Conservation (phyloP, 2,888 invertebrate genomes). For the Steromphala cineraria region DNA sequence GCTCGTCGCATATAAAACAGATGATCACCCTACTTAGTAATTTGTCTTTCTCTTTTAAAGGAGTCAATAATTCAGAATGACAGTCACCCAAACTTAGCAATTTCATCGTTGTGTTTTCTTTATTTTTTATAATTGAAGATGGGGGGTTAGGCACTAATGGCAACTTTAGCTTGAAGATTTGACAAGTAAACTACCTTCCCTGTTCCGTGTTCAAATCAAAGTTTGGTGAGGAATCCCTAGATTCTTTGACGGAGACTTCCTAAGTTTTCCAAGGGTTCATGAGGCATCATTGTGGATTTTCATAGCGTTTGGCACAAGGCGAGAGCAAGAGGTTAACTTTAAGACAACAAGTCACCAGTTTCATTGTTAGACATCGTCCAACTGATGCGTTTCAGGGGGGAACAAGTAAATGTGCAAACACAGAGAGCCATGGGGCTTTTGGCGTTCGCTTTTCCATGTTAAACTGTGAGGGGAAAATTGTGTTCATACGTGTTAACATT, state of each 20-base stretch:
- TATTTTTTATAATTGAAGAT: background rate
- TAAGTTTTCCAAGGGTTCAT: background rate
- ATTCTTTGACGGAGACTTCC: background rate
- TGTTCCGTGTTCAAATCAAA: background rate
- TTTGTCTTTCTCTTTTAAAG: background rate
- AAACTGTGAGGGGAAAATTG: constrained; percentile 22
- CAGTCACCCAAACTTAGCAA: background rate
- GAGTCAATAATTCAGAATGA: background rate
- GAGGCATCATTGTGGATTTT: constrained; percentile 6
- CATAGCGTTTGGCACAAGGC: constrained; percentile 10
- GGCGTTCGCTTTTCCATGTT: constrained; percentile 5
- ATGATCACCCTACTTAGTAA: background rate
- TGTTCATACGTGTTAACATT: constrained; percentile 16
- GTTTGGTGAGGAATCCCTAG: background rate
- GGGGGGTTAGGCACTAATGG: background rate
- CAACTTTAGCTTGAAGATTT: background rate
- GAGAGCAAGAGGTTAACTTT: constrained; percentile 10
- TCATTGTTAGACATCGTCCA: constrained; percentile 27
- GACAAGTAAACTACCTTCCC: background rate
- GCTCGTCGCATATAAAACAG: background rate
- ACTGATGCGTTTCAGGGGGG: constrained; percentile 27
- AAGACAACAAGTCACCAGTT: constrained; percentile 6
- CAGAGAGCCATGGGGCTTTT: constrained; percentile 18
- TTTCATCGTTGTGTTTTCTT: background rate
- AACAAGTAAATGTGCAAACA: constrained; percentile 25